These are phyloP conservation scores for Sorex araneus DNA, from an alignment of 2,113 vertebrate genomes.

Conservation along the genomic window DNA sequence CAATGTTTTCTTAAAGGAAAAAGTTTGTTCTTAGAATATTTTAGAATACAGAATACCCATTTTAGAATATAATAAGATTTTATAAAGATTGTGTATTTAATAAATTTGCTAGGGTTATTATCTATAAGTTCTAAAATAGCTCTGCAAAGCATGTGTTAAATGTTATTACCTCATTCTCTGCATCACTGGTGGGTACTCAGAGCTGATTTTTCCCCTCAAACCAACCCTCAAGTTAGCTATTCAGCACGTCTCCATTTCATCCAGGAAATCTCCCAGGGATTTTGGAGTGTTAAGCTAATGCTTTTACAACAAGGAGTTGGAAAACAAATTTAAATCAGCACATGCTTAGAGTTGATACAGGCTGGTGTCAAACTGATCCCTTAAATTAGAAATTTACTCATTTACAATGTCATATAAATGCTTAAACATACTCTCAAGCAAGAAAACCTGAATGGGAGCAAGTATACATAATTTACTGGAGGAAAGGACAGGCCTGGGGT, in stretches of 20 bases:
- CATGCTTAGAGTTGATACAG: background rate
- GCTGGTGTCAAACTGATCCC: background rate
- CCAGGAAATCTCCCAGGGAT: background rate
- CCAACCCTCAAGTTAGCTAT: background rate
- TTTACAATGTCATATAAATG: background rate
- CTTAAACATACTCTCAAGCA: background rate
- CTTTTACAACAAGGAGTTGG: constrained; percentile 25
- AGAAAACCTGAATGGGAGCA: background rate
- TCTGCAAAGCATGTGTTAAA: background rate
- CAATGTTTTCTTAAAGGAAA: constrained; percentile 53
- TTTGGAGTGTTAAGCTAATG: constrained; percentile 46
- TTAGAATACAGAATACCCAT: background rate
- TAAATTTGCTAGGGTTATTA: constrained; percentile 18
- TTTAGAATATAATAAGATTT: constrained; percentile 4
- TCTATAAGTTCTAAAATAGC: constrained; percentile 47
- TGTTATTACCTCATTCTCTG: background rate
- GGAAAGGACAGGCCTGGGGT: background rate
- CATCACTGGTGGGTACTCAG: constrained; percentile 1
- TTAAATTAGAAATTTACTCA: constrained; percentile 7
- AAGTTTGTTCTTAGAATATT: constrained; percentile 43
- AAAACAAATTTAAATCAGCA: constrained; percentile 19
- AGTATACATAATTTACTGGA: background rate
- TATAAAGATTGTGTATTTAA: constrained; percentile 48
- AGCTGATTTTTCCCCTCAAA: background rate
- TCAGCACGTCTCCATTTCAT: constrained; percentile 23